phyloP scores from a whole-genome alignment of 2,888 invertebrate genomes.

The Drosophila quinaria region DNA sequence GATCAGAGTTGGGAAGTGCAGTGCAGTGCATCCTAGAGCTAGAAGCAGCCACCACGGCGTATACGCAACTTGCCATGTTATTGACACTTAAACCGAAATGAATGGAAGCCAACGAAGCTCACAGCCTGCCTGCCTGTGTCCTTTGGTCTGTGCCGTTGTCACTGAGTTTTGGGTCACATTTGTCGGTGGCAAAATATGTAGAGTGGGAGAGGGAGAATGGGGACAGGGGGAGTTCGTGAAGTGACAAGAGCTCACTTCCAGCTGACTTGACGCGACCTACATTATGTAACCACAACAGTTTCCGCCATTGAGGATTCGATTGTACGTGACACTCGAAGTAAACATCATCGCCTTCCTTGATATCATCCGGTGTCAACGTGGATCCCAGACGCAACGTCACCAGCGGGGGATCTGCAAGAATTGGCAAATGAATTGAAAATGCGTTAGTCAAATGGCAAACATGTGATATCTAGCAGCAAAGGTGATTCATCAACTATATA shows the following conservation, averaged over 20 bases:
- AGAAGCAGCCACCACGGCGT: conserved; percentile 39
- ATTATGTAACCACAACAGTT: conserved; percentile 94
- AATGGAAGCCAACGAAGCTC: conserved; percentile 63
- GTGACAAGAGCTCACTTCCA: conserved; percentile 48
- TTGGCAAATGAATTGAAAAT: conserved; percentile 4
- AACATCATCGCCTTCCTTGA: conserved; percentile 96
- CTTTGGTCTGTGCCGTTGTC: conserved; percentile 24
- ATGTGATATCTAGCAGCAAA: not conserved
- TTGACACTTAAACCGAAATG: conserved; percentile 78
- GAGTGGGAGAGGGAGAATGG: not conserved
- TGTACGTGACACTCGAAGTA: conserved; percentile 97
- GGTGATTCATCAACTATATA: conserved; percentile 7
- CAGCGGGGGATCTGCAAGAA: conserved; percentile 92
- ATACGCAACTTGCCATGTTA: conserved; percentile 73
- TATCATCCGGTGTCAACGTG: conserved; percentile 93
- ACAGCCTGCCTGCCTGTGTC: conserved; percentile 56
- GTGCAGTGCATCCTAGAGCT: not conserved
- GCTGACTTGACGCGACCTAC: conserved; percentile 88
- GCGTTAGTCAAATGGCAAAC: conserved; percentile 4
- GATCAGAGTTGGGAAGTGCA: conserved; percentile 29
- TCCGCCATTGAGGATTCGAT: conserved; percentile 94
- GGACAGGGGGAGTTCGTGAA: not conserved
- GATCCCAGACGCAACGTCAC: conserved; percentile 93
- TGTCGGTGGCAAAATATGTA: not conserved
- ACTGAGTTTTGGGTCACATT: conserved; percentile 23